These are phyloP conservation scores for Penaeus indicus DNA, from an alignment of 1,140 invertebrate genomes.

Conservation along the genomic window DNA sequence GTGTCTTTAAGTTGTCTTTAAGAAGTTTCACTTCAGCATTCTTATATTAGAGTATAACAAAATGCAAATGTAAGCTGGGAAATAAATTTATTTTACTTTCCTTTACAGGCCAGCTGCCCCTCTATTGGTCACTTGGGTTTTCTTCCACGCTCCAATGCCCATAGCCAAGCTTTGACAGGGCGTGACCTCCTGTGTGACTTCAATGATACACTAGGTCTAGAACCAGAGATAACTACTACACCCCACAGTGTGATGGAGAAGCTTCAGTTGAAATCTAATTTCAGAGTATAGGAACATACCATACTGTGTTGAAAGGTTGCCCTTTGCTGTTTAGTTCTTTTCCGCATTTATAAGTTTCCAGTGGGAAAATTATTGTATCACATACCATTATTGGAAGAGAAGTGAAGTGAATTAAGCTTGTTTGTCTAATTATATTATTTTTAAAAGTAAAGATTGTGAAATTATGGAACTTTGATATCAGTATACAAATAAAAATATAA, in stretches of 20 bases:
- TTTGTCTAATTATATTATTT: too few relatives aligned
- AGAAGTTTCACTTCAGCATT: neutral
- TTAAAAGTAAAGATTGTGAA: too few relatives aligned
- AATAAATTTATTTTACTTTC: neutral
- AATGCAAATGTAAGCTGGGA: neutral
- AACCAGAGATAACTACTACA: conserved; percentile 35
- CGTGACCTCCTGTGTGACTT: conserved; percentile 53
- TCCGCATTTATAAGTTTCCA: too few relatives aligned
- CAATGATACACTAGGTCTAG: conserved; percentile 34
- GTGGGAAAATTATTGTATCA: too few relatives aligned
- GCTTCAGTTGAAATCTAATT: conserved; percentile 12
- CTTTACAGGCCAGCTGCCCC: conserved; percentile 42
- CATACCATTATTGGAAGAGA: too few relatives aligned
- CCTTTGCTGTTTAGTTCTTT: too few relatives aligned
- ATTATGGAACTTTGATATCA: too few relatives aligned
- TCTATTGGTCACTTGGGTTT: conserved; percentile 54
- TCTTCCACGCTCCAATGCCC: conserved; percentile 41
- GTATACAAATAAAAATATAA: too few relatives aligned
- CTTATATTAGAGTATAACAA: neutral
- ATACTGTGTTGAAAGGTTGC: too few relatives aligned
- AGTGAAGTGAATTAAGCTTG: too few relatives aligned
- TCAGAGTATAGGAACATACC: neutral
- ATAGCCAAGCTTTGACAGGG: conserved; percentile 51
- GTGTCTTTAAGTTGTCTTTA: neutral
- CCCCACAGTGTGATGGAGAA: conserved; percentile 54